These are phyloP conservation scores for Isaurus tuberculatus DNA, from an alignment of 92 coral and sea anemone species.

Conservation along the genomic window DNA sequence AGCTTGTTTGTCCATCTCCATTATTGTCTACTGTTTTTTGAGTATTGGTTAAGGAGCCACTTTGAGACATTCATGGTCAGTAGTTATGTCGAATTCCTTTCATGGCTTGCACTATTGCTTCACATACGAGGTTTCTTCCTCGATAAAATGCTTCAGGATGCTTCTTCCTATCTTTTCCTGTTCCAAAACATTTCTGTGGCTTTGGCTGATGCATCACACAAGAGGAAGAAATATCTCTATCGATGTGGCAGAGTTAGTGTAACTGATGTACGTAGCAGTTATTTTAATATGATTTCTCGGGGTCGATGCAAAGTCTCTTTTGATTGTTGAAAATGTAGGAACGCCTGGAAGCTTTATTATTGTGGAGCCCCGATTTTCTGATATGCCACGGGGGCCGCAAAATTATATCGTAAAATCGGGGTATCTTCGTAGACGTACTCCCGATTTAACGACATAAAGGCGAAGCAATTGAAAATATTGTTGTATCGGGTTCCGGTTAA, in stretches of 20 bases:
- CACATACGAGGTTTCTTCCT: slow-evolving; percentile 48
- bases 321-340: slow-evolving; percentile 29
- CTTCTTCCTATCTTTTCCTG: slow-evolving; percentile 26
- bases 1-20: slow-evolving; percentile 61
- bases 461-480: too few species aligned
- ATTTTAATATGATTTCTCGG: slow-evolving; percentile 41
- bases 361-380: too few species aligned
- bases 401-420: too few species aligned
- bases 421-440: too few species aligned
- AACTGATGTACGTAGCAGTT: slow-evolving; percentile 42
- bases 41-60: slow-evolving; percentile 5
- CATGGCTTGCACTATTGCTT: slow-evolving; percentile 53
- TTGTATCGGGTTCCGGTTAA: too few species aligned
- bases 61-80: background rate
- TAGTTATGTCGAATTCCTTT: slow-evolving; percentile 43
- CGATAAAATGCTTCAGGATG: slow-evolving; percentile 46
- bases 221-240: slow-evolving; percentile 39
- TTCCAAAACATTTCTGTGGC: slow-evolving; percentile 40
- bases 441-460: too few species aligned
- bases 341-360: too few species aligned
- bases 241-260: slow-evolving; percentile 50
- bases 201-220: slow-evolving; percentile 55
- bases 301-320: slow-evolving; percentile 59
- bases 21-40: slow-evolving; percentile 50
- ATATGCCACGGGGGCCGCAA: too few species aligned